phyloP scores from a whole-genome alignment of 2,888 invertebrate species.

The Schizotus pectinicornis region DNA sequence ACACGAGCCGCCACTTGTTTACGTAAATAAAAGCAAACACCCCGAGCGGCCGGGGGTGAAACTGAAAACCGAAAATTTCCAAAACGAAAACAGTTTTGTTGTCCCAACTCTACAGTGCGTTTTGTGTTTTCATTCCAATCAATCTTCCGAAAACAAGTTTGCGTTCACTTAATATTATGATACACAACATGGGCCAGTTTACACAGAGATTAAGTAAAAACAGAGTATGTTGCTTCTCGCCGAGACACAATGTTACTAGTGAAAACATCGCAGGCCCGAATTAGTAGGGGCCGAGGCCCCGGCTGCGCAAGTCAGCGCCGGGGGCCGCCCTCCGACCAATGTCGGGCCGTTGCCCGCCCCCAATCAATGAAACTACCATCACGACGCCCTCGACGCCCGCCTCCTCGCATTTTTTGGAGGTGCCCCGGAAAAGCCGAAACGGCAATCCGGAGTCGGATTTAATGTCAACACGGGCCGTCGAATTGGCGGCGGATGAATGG shows the following conservation, averaged over 20 bases:
- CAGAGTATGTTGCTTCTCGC: slow-evolving; percentile 62
- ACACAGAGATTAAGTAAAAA: slow-evolving; percentile 72
- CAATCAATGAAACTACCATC: slow-evolving; percentile 39
- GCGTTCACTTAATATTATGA: slow-evolving; percentile 74
- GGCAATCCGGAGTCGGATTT: slow-evolving; percentile 39
- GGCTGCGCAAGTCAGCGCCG: slow-evolving; percentile 40
- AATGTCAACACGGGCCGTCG: slow-evolving; percentile 49
- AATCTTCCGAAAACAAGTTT: slow-evolving; percentile 66
- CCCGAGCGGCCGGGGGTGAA: slow-evolving; percentile 27
- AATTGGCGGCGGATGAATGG: slow-evolving; percentile 45
- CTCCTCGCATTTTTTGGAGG: slow-evolving; percentile 39
- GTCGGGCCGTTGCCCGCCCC: slow-evolving; percentile 34
- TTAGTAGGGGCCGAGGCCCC: slow-evolving; percentile 41
- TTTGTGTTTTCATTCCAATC: slow-evolving; percentile 64
- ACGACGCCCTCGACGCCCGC: slow-evolving; percentile 37
- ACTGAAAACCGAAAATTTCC: slow-evolving; percentile 47
- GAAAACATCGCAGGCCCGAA: slow-evolving; percentile 62
- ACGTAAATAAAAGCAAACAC: slow-evolving; percentile 51
- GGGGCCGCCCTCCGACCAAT: slow-evolving; percentile 40
- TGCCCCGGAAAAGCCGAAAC: slow-evolving; percentile 38
- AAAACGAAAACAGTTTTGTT: slow-evolving; percentile 54
- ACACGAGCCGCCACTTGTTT: slow-evolving; percentile 40
- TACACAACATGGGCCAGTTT: slow-evolving; percentile 83
- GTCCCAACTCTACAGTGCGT: slow-evolving; percentile 69
- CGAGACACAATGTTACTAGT: slow-evolving; percentile 61